These are phyloP conservation scores for Leucophenga montana DNA, from an alignment of 2,888 invertebrate genomes.

Conservation along the genomic window DNA sequence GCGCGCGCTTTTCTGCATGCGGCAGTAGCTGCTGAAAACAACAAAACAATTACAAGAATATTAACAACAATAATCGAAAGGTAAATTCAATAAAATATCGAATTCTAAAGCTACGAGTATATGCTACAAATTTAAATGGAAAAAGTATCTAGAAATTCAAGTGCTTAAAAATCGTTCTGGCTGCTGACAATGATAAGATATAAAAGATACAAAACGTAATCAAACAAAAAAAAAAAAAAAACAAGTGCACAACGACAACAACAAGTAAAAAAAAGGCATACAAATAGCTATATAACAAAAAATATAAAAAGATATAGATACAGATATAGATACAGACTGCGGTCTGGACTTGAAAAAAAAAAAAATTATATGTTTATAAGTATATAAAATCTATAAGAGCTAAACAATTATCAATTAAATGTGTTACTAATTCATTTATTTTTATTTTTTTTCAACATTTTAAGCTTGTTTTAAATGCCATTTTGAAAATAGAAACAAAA, in stretches of 20 bases:
- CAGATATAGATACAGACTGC: too few relatives aligned
- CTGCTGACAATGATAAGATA: not conserved
- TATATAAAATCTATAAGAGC: not conserved
- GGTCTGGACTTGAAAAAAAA: not conserved
- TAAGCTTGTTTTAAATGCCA: too few relatives aligned
- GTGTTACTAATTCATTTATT: not conserved
- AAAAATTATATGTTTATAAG: too few relatives aligned
- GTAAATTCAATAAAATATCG: too few relatives aligned
- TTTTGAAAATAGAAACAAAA: too few relatives aligned
- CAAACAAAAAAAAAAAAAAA: not conserved
- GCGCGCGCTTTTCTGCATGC: conserved; percentile 11
- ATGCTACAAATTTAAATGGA: too few relatives aligned
- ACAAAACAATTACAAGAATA: not conserved
- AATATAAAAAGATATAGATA: not conserved
- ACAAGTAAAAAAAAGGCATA: not conserved
- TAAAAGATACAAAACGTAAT: not conserved
- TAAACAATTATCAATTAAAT: not conserved
- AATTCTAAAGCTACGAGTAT: too few relatives aligned
- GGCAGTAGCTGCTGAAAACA: not conserved
- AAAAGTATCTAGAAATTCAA: not conserved
- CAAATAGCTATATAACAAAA: not conserved
- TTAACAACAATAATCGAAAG: not conserved
- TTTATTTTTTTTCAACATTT: not conserved
- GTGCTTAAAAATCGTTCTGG: not conserved
- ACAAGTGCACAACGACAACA: not conserved